Evolutionary conservation across 1,140 invertebrate species (phyloP).

Genomic region (Ceratoteleas bidentatus): DNA sequence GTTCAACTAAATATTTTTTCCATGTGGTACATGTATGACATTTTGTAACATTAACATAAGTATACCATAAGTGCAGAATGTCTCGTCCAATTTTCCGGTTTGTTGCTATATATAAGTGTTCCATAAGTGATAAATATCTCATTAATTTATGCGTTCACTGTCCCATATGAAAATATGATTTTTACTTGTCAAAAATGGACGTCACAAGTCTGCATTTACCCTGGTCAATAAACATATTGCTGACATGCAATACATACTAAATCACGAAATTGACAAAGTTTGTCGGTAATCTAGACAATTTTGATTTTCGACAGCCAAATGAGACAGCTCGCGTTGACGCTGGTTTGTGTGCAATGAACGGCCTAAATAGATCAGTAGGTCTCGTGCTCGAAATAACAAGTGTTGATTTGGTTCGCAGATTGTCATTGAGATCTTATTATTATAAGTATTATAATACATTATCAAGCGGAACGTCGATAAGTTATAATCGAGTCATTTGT

Average conservation of each 20-base stretch:
- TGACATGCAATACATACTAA: background rate
- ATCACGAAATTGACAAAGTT: background rate
- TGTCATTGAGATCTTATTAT: slow-evolving; percentile 61
- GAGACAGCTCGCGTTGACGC: slow-evolving; percentile 1
- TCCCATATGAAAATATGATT: too few relatives aligned
- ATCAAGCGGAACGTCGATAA: slow-evolving; percentile 40
- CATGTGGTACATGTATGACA: too few relatives aligned
- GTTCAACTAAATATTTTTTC: too few relatives aligned
- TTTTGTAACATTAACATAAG: too few relatives aligned
- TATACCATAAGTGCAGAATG: too few relatives aligned
- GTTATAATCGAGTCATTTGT: too few relatives aligned
- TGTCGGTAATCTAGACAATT: background rate
- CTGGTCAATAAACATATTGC: background rate
- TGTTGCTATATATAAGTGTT: too few relatives aligned
- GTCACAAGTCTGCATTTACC: too few relatives aligned
- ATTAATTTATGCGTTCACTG: too few relatives aligned
- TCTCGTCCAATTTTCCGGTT: too few relatives aligned
- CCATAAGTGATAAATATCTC: too few relatives aligned
- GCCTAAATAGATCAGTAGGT: slow-evolving; percentile 75
- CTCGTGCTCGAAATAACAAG: slow-evolving; percentile 73
- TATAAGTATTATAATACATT: slow-evolving; percentile 24
- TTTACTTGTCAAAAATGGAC: too few relatives aligned
- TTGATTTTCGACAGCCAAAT: slow-evolving; percentile 38
- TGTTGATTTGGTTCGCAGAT: slow-evolving; percentile 55
- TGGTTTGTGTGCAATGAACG: slow-evolving; percentile 35